These are phyloP conservation scores for Indicator indicator DNA, from an alignment of 2,113 vertebrate species.

Conservation along the genomic window DNA sequence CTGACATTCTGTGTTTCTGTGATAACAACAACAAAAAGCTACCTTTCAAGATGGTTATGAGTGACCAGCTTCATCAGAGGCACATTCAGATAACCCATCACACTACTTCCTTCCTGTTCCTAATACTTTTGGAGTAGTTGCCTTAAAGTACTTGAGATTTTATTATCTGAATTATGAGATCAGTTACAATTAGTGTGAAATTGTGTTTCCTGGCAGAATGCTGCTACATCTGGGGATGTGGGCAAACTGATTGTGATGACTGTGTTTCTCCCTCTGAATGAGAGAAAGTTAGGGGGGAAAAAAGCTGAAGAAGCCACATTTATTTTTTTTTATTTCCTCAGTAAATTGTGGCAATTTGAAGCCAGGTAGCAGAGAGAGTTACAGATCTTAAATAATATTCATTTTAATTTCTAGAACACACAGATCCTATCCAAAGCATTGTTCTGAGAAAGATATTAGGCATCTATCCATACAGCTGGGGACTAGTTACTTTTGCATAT, in stretches of 20 bases:
- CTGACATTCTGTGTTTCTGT: neutral
- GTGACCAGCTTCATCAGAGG: neutral
- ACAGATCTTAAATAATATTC: neutral
- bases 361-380: neutral
- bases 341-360: neutral
- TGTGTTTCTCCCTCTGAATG: neutral
- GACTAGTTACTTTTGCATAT: neutral
- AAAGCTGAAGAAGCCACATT: neutral
- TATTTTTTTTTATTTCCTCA: neutral
- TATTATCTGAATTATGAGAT: neutral
- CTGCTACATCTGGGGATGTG: neutral
- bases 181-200: neutral
- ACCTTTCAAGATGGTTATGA: neutral
- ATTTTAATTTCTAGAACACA: slow-evolving; percentile 8
- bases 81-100: neutral
- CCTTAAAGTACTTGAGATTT: neutral
- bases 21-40: neutral
- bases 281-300: neutral
- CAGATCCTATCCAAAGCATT: neutral
- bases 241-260: neutral
- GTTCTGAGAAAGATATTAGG: neutral
- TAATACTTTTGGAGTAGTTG: neutral
- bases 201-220: neutral
- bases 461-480: neutral
- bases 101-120: neutral